Base-by-base conservation (phyloP, 2,888 invertebrate species). In the Kuschelorhynchus macadamiae region DNA sequence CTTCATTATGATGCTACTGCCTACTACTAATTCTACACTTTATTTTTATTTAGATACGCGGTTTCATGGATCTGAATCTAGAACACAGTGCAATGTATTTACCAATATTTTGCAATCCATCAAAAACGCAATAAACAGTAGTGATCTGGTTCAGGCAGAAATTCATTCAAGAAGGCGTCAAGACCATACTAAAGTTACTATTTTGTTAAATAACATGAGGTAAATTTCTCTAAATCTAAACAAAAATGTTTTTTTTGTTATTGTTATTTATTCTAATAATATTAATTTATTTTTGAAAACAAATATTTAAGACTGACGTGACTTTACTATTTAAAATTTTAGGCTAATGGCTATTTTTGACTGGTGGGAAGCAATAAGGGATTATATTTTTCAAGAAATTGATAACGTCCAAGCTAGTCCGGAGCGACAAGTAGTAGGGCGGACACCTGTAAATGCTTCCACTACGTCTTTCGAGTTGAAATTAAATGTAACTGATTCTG, bases 401-500 rank as follows among this genome's bases (percentile, higher is more conserved):
- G 77, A 81, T 59, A 78, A 78, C 33, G 75, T 76, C 7, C 72
- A 75, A 25, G 52, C 73, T 4, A 79, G 78, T 74, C 74, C 75
- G 0, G 75, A 77, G 39, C 74, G 77, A 60, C 67, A 75, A 55
- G 64, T 71, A 39, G 33, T 69, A 12, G 47, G 57, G 7, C 41
- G 64, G 42, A 39, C 55, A 8, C 81, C 73, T 78, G 71, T 53
- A n/a, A 44, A 55, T 9, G 72, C 75, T 12, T 70, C 73, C 5
- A 71, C 70, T 68, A 69, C 81, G 9, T 89, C 89, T 0, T 87
- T 92, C 82, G 97, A 97, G 83, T 85, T 97, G 32, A 96, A 96
- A 81, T 86, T 98, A 60, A 98, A 97, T 83, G 91, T 98, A 20
- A 96, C 96, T 0, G 96, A 98, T 83, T 97, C 97, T 2, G 97